Evolutionary conservation across 2,888 invertebrate species (phyloP).

Genomic region (Catocala sponsa): DNA sequence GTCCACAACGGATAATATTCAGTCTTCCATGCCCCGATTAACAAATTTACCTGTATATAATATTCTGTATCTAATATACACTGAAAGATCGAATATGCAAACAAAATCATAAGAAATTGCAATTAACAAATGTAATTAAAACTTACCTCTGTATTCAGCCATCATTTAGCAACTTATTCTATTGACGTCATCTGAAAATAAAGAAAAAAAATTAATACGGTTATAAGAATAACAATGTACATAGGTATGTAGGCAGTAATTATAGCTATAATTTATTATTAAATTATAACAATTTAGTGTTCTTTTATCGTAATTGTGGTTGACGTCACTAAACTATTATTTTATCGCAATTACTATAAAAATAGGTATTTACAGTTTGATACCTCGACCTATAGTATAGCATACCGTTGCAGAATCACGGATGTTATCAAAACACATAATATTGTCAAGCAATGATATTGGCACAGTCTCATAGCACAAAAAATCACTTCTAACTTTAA

Average conservation of each 20-base stretch:
- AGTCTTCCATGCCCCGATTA: too few relatives aligned
- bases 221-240: background rate
- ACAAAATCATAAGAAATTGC: too few relatives aligned
- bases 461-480: background rate
- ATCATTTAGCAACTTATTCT: background rate
- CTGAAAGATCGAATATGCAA: too few relatives aligned
- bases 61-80: too few relatives aligned
- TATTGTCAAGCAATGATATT: background rate
- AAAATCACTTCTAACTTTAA: background rate
- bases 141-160: background rate
- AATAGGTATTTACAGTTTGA: too few relatives aligned
- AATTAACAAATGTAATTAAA: too few relatives aligned
- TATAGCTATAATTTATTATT: background rate
- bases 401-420: background rate
- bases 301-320: too few relatives aligned
- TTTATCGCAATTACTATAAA: background rate
- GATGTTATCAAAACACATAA: background rate
- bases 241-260: background rate
- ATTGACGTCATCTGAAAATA: slow-evolving; percentile 20
- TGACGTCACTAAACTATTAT: too few relatives aligned
- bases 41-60: too few relatives aligned
- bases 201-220: background rate
- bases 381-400: too few relatives aligned
- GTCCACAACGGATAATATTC: too few relatives aligned
- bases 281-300: too few relatives aligned